These are phyloP conservation scores for Spodoptera frugiperda DNA, from an alignment of 1,140 invertebrate species.

Conservation along the genomic window DNA sequence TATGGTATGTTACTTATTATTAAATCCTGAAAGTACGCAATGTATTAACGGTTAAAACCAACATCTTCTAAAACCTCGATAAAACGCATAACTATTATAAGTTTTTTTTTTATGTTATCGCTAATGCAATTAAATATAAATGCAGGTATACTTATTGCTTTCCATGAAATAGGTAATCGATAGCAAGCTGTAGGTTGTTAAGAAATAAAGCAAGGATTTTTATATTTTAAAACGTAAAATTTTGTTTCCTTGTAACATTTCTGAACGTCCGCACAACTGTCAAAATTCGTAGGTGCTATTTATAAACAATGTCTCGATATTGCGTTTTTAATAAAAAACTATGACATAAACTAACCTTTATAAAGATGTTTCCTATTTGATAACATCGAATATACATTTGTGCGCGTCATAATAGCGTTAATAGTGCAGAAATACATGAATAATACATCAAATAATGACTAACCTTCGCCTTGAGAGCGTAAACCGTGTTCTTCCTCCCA, in stretches of 20 bases:
- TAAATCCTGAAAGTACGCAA: too few species aligned
- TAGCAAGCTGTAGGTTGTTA: too few species aligned
- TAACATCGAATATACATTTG: neutral
- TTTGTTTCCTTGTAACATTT: constrained; percentile 38
- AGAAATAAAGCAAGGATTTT: too few species aligned
- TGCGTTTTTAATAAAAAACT: constrained; percentile 48
- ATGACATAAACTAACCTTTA: constrained; percentile 54
- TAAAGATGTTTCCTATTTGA: neutral
- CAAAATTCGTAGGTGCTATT: constrained; percentile 59
- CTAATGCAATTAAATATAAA: too few species aligned
- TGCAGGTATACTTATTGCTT: too few species aligned
- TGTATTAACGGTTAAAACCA: too few species aligned
- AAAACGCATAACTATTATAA: too few species aligned
- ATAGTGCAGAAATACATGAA: constrained; percentile 16
- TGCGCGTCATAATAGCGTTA: neutral
- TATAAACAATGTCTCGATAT: constrained; percentile 61
- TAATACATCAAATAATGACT: constrained; percentile 43
- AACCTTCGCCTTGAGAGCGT: constrained; percentile 82
- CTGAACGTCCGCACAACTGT: constrained; percentile 59
- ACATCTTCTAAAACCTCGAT: too few species aligned
- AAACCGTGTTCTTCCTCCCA: constrained; percentile 67
- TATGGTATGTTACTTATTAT: too few species aligned
- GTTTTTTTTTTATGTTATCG: too few species aligned
- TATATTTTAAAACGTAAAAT: neutral
- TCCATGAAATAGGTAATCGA: too few species aligned